phyloP scores from a whole-genome alignment of 35 echinoderm and acorn worm genomes.

The Patiria miniata region DNA sequence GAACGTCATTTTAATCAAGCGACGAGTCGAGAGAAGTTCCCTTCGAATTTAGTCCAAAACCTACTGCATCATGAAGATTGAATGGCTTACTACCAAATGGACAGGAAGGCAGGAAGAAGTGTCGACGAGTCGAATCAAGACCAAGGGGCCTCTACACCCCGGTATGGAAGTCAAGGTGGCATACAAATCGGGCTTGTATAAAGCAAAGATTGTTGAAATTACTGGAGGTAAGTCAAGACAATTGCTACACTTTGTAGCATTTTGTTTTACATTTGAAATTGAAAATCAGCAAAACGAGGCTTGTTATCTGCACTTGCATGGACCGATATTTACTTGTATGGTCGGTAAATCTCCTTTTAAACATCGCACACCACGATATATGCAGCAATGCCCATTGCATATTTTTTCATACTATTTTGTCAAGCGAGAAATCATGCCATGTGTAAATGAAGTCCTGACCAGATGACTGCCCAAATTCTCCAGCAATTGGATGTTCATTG shows the following conservation, averaged over 20 bases:
- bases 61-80: not conserved
- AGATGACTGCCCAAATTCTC: no score
- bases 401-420: not conserved
- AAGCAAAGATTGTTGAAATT: not conserved
- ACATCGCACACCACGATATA: not conserved
- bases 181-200: not conserved
- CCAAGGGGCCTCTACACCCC: not conserved
- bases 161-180: not conserved
- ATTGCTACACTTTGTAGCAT: not conserved
- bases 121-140: not conserved
- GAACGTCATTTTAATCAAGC: no score
- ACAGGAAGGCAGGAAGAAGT: not conserved
- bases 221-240: not conserved
- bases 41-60: no score
- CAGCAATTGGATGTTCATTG: no score
- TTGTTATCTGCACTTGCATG: not conserved
- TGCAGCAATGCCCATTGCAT: not conserved
- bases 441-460: not conserved
- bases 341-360: not conserved
- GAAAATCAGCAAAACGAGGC: not conserved
- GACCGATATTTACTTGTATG: not conserved
- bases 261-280: not conserved
- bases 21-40: no score
- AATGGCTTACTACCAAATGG: not conserved
- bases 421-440: not conserved